Percentiles rank a stretch among this genome's conserved stretches.
Conservation (phyloP, 1,140 invertebrate genomes). For the Lithobius niger region DNA sequence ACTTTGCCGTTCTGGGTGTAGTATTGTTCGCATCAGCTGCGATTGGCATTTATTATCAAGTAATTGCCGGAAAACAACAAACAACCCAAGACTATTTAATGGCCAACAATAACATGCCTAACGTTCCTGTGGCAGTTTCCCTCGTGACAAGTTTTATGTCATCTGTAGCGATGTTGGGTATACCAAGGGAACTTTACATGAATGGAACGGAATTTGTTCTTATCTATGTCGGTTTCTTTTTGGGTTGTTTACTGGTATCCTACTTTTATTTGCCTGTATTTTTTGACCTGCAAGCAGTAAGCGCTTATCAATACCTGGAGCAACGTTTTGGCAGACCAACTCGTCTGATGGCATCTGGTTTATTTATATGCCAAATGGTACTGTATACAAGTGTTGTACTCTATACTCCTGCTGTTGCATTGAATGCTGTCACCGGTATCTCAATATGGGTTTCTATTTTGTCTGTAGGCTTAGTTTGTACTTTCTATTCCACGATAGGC, state of each 20-base stretch:
- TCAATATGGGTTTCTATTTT: conserved; percentile 58
- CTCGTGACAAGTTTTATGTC: conserved; percentile 92
- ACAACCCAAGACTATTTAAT: conserved; percentile 72
- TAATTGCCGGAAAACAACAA: conserved; percentile 72
- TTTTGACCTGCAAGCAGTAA: conserved; percentile 67
- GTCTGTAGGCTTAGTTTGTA: conserved; percentile 63
- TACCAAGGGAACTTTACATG: conserved; percentile 72
- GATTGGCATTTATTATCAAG: conserved; percentile 68
- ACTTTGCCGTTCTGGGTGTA: conserved; percentile 48
- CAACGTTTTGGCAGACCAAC: conserved; percentile 18
- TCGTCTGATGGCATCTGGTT: conserved; percentile 17
- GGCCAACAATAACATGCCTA: conserved; percentile 59
- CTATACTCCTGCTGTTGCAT: conserved; percentile 76
- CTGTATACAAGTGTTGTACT: conserved; percentile 86
- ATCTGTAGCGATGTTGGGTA: conserved; percentile 79
- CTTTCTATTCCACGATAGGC: conserved; percentile 63
- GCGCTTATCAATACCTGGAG: conserved; percentile 53
- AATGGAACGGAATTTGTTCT: conserved; percentile 66
- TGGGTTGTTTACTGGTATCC: conserved; percentile 64
- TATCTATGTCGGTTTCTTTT: conserved; percentile 65
- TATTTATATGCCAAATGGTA: conserved; percentile 27
- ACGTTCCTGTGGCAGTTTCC: conserved; percentile 66
- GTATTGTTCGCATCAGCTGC: conserved; percentile 47
- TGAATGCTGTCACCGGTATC: conserved; percentile 74
- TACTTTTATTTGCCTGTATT: conserved; percentile 82